Evolutionary conservation across 2,888 invertebrate species (phyloP).

Genomic region (Rugalucina vietnamica): DNA sequence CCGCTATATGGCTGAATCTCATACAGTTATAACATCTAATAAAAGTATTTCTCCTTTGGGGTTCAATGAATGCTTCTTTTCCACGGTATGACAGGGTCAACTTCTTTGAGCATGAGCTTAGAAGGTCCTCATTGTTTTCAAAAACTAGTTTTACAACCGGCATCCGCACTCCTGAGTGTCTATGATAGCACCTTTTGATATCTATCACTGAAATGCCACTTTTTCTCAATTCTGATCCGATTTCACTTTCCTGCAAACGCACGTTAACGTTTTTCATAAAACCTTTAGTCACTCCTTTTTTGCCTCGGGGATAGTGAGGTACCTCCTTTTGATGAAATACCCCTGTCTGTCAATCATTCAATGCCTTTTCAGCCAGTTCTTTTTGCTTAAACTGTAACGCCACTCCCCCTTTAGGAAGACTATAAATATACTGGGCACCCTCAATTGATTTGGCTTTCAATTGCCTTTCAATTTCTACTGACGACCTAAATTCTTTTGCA

Average conservation of each 20-base stretch:
- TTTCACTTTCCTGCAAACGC: not conserved
- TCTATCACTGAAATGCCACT: not conserved
- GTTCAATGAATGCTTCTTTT: not conserved
- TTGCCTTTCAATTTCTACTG: conserved; percentile 3
- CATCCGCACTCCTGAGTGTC: conserved; percentile 18
- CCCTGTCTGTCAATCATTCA: not conserved
- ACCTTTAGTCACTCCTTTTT: not conserved
- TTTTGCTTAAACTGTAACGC: conserved; percentile 1
- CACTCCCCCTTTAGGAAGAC: conserved; percentile 12
- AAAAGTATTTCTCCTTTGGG: not conserved
- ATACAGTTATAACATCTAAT: conserved; percentile 22
- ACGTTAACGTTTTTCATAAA: not conserved
- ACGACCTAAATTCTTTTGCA: not conserved
- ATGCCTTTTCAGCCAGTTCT: not conserved
- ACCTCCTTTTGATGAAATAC: not conserved
- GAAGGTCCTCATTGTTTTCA: not conserved
- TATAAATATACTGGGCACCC: conserved; percentile 4
- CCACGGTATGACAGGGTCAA: not conserved
- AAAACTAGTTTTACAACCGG: not conserved
- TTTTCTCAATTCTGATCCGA: not conserved
- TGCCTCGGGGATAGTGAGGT: not conserved
- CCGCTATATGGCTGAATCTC: conserved; percentile 14
- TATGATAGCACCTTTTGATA: conserved; percentile 20
- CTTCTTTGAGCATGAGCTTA: not conserved
- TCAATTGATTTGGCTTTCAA: not conserved